A percentile compares a stretch with the other conserved stretches of the same genome.
These are phyloP conservation scores for Archivesica marissinica DNA, from an alignment of 1,140 invertebrate species.

Conservation along the genomic window DNA sequence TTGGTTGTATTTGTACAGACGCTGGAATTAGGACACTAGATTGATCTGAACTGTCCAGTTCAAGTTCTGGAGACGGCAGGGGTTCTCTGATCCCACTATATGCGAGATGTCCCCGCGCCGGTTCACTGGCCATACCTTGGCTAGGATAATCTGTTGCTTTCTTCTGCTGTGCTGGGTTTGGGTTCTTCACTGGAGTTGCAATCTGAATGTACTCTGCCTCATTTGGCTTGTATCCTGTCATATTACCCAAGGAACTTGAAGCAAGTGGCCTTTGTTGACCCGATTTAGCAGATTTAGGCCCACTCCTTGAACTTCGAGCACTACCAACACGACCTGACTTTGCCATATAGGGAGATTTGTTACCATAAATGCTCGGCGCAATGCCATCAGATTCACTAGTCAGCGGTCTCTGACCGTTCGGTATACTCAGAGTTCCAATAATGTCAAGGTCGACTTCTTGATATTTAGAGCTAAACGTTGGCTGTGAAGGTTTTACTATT, in stretches of 20 bases:
- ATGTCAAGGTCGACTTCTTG: constrained; percentile 59
- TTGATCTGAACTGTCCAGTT: not conserved
- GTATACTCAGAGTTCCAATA: constrained; percentile 42
- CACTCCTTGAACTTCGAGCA: constrained; percentile 51
- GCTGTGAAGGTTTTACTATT: constrained; percentile 55
- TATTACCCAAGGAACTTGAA: constrained; percentile 43
- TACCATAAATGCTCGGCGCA: constrained; percentile 4
- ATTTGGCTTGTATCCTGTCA: constrained; percentile 52
- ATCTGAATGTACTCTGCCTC: constrained; percentile 74
- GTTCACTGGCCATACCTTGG: constrained; percentile 29
- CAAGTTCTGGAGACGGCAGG: constrained; percentile 51
- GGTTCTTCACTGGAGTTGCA: constrained; percentile 63
- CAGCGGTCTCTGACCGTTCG: constrained; percentile 44
- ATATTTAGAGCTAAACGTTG: constrained; percentile 55
- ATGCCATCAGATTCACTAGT: constrained; percentile 45
- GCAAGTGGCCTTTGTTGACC: constrained; percentile 28
- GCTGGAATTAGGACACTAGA: not conserved
- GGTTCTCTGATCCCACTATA: constrained; percentile 49
- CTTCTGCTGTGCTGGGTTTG: constrained; percentile 35
- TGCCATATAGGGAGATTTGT: not conserved
- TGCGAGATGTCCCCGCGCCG: not conserved
- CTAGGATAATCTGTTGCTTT: constrained; percentile 24
- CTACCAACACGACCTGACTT: constrained; percentile 31
- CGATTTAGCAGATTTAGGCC: constrained; percentile 52
- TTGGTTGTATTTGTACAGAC: constrained; percentile 19